Evolutionary conservation across 2,888 invertebrate genomes (phyloP).

Genomic region (Mayetiola destructor): DNA sequence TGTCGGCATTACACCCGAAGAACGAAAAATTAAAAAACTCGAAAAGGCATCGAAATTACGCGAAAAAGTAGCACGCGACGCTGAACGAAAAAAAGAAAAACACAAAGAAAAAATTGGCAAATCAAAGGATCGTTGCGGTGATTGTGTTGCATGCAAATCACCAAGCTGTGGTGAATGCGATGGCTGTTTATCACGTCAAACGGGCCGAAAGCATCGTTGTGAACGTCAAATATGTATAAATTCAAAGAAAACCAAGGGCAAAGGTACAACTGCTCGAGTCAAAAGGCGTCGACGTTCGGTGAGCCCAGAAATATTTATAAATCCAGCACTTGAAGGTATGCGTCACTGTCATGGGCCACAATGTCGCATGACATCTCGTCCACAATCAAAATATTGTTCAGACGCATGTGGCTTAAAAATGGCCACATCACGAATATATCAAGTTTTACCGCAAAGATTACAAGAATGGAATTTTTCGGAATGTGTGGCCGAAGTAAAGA

Average conservation of each 20-base stretch:
- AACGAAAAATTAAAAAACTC: constrained; percentile 19
- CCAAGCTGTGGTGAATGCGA: constrained; percentile 33
- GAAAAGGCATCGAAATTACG: constrained; percentile 23
- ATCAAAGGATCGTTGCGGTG: constrained; percentile 47
- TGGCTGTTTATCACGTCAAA: constrained; percentile 27
- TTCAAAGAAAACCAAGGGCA: constrained; percentile 22
- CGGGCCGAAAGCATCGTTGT: constrained; percentile 38
- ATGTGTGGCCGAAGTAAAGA: constrained; percentile 76
- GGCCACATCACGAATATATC: constrained; percentile 71
- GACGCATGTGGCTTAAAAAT: constrained; percentile 81
- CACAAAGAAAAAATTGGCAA: constrained; percentile 29
- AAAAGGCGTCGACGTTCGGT: constrained; percentile 21
- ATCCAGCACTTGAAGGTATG: constrained; percentile 43
- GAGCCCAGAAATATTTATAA: constrained; percentile 30
- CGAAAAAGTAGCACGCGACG: constrained; percentile 18
- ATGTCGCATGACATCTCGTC: constrained; percentile 62
- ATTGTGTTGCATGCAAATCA: constrained; percentile 53
- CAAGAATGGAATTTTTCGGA: constrained; percentile 85
- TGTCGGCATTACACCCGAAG: constrained; percentile 15
- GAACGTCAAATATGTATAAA: constrained; percentile 38
- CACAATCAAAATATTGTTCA: constrained; percentile 84
- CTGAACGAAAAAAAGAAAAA: constrained; percentile 27
- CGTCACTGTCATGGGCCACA: constrained; percentile 86
- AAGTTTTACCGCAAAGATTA: constrained; percentile 76
- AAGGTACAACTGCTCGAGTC: constrained; percentile 21